phyloP scores from a whole-genome alignment of 2,888 invertebrate genomes.

The Melanostoma mellinum region DNA sequence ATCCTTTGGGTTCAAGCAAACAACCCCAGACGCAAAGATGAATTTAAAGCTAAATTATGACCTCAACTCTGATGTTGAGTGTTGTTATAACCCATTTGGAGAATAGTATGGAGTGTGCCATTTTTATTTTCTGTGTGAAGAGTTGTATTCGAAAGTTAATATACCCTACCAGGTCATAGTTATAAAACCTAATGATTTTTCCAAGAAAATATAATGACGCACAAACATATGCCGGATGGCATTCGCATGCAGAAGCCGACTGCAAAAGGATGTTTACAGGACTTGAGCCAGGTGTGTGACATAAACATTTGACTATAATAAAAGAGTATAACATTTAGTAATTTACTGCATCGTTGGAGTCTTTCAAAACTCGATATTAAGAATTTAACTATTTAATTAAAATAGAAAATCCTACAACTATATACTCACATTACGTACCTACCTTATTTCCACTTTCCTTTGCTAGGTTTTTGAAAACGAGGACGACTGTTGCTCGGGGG shows the following conservation, averaged over 20 bases:
- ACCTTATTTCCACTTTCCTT: background rate
- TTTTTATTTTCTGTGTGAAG: background rate
- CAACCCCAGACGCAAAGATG: no score
- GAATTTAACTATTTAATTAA: constrained; percentile 64
- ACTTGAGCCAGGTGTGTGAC: constrained; percentile 28
- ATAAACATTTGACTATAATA: constrained; percentile 24
- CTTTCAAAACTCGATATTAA: constrained; percentile 46
- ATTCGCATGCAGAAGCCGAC: constrained; percentile 8
- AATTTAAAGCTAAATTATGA: no score
- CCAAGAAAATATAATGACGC: constrained; percentile 11
- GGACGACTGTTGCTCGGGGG: constrained; percentile 3
- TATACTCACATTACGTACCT: background rate
- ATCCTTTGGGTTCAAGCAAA: no score
- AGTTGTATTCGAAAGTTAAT: background rate
- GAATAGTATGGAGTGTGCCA: background rate
- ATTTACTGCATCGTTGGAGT: constrained; percentile 55
- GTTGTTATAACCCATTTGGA: no score
- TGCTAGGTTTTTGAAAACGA: background rate
- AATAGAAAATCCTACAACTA: constrained; percentile 29
- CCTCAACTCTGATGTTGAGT: no score
- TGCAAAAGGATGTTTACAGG: constrained; percentile 24
- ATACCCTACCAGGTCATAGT: background rate
- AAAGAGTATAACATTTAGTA: constrained; percentile 46
- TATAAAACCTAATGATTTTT: constrained; percentile 33
- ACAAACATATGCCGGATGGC: background rate